phyloP scores from a whole-genome alignment of 2,797 vertebrate species.

The Acomys russatus region DNA sequence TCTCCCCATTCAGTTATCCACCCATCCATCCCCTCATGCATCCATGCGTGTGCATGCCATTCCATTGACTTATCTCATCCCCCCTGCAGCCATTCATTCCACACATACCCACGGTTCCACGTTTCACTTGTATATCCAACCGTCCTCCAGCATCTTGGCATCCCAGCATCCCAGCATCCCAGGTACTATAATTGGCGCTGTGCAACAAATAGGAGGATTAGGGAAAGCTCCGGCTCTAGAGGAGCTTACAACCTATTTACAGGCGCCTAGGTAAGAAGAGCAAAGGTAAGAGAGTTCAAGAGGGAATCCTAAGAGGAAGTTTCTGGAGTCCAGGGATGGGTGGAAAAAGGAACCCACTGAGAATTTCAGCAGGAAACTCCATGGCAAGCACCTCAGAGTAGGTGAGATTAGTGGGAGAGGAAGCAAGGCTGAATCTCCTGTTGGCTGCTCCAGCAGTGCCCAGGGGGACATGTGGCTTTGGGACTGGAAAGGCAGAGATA shows the following conservation, averaged over 20 bases:
- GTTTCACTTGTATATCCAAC: neutral
- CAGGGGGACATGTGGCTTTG: neutral
- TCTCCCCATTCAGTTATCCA: neutral
- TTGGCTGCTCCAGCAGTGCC: neutral
- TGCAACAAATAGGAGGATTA: neutral
- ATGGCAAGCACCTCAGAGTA: neutral
- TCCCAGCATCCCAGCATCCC: neutral
- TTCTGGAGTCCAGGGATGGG: neutral
- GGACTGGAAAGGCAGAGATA: neutral
- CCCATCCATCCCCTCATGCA: neutral
- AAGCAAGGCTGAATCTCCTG: neutral
- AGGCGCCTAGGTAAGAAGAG: neutral
- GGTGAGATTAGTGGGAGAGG: neutral
- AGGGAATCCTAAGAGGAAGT: neutral
- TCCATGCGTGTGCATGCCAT: neutral
- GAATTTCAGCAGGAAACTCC: neutral
- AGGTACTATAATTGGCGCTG: neutral
- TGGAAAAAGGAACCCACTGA: neutral
- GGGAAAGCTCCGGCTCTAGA: neutral
- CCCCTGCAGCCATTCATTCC: neutral
- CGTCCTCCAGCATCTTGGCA: neutral
- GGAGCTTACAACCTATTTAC: neutral
- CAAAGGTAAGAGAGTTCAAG: neutral
- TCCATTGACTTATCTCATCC: neutral
- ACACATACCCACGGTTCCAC: no score